Conservation (phyloP, 2,888 invertebrate species). For the Philhelius pedissequus region DNA sequence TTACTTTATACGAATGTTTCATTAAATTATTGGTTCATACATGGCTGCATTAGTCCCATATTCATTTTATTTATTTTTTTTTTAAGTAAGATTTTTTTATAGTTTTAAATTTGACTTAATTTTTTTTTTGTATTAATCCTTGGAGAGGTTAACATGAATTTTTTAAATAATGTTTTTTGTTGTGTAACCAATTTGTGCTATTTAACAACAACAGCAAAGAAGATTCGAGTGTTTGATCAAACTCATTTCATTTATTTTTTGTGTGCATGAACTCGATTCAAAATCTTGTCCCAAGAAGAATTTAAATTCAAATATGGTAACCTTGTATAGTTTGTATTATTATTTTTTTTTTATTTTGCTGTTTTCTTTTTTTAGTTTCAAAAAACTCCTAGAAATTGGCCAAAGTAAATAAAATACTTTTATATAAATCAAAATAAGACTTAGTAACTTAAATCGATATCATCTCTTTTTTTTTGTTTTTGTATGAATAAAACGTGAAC, state of each 20-base stretch:
- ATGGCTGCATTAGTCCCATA: constrained; percentile 41
- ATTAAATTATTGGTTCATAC: constrained; percentile 50
- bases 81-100: constrained; percentile 1
- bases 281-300: constrained; percentile 1
- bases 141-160: constrained; percentile 47
- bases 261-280: constrained; percentile 34
- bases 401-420: constrained; percentile 34
- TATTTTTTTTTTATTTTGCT: constrained; percentile 18
- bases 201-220: constrained; percentile 13
- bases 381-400: constrained; percentile 47
- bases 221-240: constrained; percentile 6
- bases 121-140: constrained; percentile 11
- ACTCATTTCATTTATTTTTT: neutral
- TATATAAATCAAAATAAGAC: neutral
- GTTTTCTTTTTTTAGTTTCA: neutral
- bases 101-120: constrained; percentile 11
- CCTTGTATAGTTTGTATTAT: constrained; percentile 26
- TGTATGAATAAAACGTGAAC: constrained; percentile 57
- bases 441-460: constrained; percentile 40
- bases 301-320: constrained; percentile 26
- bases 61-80: constrained; percentile 40
- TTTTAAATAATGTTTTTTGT: constrained; percentile 24
- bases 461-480: constrained; percentile 28
- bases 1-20: neutral
- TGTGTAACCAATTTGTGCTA: constrained; percentile 36